Evolutionary conservation across 2,113 vertebrate species (phyloP).

Genomic region (Silurus meridionalis): DNA sequence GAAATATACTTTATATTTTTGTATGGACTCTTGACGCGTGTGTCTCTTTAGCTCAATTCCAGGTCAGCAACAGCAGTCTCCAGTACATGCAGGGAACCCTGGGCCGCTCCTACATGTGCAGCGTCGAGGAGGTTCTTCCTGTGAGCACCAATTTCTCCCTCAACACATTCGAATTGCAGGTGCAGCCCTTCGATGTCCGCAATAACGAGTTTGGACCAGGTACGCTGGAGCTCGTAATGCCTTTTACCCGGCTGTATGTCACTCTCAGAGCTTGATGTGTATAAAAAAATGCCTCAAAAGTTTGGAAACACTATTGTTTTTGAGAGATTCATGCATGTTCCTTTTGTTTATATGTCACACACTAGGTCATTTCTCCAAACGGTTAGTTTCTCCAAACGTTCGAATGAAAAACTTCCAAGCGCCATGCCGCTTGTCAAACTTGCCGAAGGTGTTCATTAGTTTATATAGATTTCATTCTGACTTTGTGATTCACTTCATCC

Average conservation of each 20-base stretch:
- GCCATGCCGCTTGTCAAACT: too few relatives aligned
- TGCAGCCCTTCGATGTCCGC: constrained; percentile 85
- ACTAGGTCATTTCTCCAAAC: too few relatives aligned
- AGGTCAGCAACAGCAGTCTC: constrained; percentile 71
- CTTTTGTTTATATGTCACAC: too few relatives aligned
- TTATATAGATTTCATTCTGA: too few relatives aligned
- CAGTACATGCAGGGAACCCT: constrained; percentile 77
- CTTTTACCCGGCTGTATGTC: neutral
- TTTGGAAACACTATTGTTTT: too few relatives aligned
- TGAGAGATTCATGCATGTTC: too few relatives aligned
- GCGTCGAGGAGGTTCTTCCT: constrained; percentile 74
- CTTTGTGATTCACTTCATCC: too few relatives aligned
- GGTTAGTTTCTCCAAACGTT: too few relatives aligned
- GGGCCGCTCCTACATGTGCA: constrained; percentile 89
- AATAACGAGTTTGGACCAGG: constrained; percentile 84
- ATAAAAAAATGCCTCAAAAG: too few relatives aligned
- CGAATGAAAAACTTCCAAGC: too few relatives aligned
- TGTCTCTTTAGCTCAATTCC: constrained; percentile 52
- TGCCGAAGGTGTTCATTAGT: too few relatives aligned
- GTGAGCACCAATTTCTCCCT: constrained; percentile 72
- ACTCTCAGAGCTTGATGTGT: too few relatives aligned
- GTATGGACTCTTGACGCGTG: neutral
- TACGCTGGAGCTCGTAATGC: constrained; percentile 50
- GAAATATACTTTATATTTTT: neutral
- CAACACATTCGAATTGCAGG: constrained; percentile 81